Conservation (phyloP, 2,888 invertebrate species). For the Meteorus colon region DNA sequence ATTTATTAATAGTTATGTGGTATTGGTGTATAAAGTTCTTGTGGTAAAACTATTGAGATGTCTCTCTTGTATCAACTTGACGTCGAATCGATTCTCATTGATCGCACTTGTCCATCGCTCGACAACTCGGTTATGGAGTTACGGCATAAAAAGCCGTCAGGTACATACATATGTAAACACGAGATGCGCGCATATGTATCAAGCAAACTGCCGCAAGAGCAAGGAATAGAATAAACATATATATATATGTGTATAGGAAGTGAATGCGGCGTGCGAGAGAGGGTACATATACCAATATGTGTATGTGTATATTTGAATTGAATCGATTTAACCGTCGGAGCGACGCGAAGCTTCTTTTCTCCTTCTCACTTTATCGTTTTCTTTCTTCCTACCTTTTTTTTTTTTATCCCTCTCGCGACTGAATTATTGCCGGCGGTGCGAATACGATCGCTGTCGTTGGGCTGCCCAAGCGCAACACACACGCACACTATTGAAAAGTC, state of each 20-base stretch:
- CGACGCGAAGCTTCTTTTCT: conserved; percentile 41
- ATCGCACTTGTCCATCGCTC: conserved; percentile 43
- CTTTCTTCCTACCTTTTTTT: conserved; percentile 7
- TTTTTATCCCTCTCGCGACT: conserved; percentile 18
- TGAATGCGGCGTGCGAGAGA: neutral
- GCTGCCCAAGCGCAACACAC: neutral
- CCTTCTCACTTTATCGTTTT: conserved; percentile 5
- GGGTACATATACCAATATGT: conserved; percentile 26
- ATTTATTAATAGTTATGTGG: conserved; percentile 7
- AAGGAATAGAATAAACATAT: conserved; percentile 2
- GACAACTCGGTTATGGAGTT: conserved; percentile 45
- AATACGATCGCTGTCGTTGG: conserved; percentile 44
- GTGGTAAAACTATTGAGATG: conserved; percentile 36
- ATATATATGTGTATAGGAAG: conserved; percentile 13
- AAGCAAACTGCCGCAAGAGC: neutral
- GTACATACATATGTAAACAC: conserved; percentile 46
- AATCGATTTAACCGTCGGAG: conserved; percentile 52
- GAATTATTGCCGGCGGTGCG: conserved; percentile 49
- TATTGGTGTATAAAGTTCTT: neutral
- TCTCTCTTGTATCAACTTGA: conserved; percentile 26
- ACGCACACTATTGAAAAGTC: conserved; percentile 28
- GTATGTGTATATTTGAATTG: conserved; percentile 47
- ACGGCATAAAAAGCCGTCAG: conserved; percentile 40
- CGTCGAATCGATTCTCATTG: conserved; percentile 38
- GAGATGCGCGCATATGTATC: conserved; percentile 36